Evolutionary conservation across 2,113 vertebrate species (phyloP).

Genomic region (Henicopernis longicauda): DNA sequence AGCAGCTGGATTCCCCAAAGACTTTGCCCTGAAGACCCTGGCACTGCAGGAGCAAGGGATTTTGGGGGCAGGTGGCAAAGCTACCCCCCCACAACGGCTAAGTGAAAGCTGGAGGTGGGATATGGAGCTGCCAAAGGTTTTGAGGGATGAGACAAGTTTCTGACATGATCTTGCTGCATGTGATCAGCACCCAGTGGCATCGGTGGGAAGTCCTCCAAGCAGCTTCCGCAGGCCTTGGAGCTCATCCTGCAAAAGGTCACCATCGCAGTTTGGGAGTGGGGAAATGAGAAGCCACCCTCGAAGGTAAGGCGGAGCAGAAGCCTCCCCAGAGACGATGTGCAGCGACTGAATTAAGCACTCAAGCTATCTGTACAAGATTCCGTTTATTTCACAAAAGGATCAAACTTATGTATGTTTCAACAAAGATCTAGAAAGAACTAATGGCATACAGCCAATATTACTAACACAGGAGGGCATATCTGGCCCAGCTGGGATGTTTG

Average conservation of each 20-base stretch:
- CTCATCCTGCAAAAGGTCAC: not conserved
- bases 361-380: no score
- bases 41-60: not conserved
- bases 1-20: not conserved
- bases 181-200: not conserved
- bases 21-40: not conserved
- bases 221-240: not conserved
- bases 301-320: not conserved
- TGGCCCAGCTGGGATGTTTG: no score
- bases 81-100: accelerated
- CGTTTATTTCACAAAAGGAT: no score
- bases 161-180: not conserved
- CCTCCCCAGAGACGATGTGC: accelerated
- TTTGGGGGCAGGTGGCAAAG: not conserved
- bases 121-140: not conserved
- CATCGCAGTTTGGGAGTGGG: not conserved
- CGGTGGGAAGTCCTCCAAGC: not conserved
- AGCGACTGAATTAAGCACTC: no score
- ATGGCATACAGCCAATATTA: no score
- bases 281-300: not conserved
- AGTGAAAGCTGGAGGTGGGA: not conserved
- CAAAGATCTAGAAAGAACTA: no score
- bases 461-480: no score
- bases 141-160: not conserved
- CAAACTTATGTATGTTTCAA: no score